Conservation (phyloP, 1,140 invertebrate species). For the Drosophila fuyamai region DNA sequence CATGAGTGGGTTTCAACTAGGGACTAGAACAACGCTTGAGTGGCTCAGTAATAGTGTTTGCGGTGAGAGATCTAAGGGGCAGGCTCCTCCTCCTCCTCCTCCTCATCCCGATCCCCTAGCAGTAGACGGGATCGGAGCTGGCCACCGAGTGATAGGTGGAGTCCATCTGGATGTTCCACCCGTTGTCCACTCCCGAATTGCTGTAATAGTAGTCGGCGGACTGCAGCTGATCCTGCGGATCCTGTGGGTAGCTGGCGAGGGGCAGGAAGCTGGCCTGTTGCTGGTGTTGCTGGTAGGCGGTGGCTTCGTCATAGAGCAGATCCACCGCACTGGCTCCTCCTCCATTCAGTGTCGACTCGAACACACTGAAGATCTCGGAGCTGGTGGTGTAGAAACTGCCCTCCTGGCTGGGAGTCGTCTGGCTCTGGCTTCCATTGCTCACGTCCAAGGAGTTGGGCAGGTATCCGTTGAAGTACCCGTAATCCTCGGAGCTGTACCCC, state of each 20-base stretch:
- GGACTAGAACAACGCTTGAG: conserved; percentile 82
- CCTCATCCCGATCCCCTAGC: conserved; percentile 28
- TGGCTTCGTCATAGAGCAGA: conserved; percentile 55
- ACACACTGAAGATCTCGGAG: conserved; percentile 75
- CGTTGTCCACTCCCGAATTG: conserved; percentile 73
- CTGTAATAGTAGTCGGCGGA: conserved; percentile 75
- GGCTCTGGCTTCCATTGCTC: conserved; percentile 32
- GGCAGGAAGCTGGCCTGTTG: conserved; percentile 18
- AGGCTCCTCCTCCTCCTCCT: neutral
- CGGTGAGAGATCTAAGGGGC: conserved; percentile 14
- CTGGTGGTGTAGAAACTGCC: conserved; percentile 64
- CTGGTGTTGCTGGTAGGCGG: conserved; percentile 54
- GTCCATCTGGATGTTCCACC: conserved; percentile 81
- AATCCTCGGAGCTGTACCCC: conserved; percentile 78
- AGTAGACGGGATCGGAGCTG: conserved; percentile 42
- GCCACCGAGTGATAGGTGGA: conserved; percentile 37
- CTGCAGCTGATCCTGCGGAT: conserved; percentile 46
- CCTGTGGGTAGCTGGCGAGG: conserved; percentile 48
- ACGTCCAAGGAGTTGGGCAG: conserved; percentile 41
- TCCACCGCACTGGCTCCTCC: conserved; percentile 32
- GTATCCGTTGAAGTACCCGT: conserved; percentile 64
- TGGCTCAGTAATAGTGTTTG: conserved; percentile 30
- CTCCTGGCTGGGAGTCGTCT: conserved; percentile 35
- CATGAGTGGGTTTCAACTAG: conserved; percentile 54
- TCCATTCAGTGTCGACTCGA: conserved; percentile 57